phyloP scores from a whole-genome alignment of 2,888 invertebrate species.

The Protodeltote pygarga region DNA sequence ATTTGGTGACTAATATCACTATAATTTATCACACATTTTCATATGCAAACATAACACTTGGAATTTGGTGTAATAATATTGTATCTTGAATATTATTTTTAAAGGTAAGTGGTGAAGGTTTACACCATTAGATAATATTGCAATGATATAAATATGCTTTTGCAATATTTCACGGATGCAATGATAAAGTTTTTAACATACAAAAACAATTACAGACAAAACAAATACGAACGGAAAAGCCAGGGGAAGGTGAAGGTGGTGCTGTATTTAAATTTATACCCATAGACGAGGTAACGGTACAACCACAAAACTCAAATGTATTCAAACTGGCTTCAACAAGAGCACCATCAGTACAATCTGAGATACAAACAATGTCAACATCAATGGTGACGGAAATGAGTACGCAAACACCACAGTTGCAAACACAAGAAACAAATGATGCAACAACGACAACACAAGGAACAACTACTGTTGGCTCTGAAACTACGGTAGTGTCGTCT shows the following conservation, averaged over 20 bases:
- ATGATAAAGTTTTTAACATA: conserved; percentile 41
- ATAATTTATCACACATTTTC: conserved; percentile 42
- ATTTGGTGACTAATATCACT: conserved; percentile 43
- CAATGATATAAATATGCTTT: conserved; percentile 16
- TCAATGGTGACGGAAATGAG: conserved; percentile 70
- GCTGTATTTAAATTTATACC: conserved; percentile 83
- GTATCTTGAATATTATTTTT: conserved; percentile 25
- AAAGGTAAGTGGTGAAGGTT: conserved; percentile 77
- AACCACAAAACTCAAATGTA: conserved; percentile 77
- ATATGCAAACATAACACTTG: conserved; percentile 44
- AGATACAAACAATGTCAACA: conserved; percentile 62
- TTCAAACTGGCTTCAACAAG: conserved; percentile 76
- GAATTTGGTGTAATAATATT: conserved; percentile 48
- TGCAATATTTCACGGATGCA: conserved; percentile 6
- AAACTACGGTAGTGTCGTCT: conserved; percentile 45
- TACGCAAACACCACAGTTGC: conserved; percentile 68
- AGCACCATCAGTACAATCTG: conserved; percentile 57
- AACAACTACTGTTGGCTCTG: conserved; percentile 43
- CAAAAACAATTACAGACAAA: conserved; percentile 79
- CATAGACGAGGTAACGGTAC: conserved; percentile 76
- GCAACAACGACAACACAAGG: conserved; percentile 54
- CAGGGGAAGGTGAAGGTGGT: conserved; percentile 71
- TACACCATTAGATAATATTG: conserved; percentile 20
- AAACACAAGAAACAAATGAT: conserved; percentile 57
- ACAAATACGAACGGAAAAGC: conserved; percentile 84